phyloP scores from a whole-genome alignment of 2,797 vertebrate genomes.

The Anolis apletophallus region DNA sequence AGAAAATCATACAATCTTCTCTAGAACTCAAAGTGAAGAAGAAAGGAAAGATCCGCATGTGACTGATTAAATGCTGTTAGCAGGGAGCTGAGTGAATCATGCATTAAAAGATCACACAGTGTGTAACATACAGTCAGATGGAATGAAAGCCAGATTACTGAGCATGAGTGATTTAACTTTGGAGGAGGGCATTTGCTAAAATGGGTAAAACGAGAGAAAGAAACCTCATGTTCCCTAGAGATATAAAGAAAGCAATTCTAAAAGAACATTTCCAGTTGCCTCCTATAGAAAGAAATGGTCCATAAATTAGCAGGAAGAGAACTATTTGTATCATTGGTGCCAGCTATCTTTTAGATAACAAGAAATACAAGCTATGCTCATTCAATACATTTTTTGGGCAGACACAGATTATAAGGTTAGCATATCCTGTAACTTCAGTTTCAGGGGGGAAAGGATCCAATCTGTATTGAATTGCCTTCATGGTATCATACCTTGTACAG shows the following conservation, averaged over 20 bases:
- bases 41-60: background rate
- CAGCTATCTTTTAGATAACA: background rate
- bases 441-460: background rate
- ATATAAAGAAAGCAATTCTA: background rate
- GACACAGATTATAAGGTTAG: background rate
- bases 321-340: background rate
- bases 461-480: background rate
- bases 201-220: conserved; percentile 3
- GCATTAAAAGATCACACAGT: background rate
- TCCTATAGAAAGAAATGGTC: background rate
- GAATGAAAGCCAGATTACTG: background rate
- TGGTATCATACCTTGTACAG: background rate
- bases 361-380: background rate
- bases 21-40: background rate
- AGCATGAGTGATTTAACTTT: background rate
- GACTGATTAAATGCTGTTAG: conserved; percentile 9
- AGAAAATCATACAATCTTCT: background rate
- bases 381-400: background rate
- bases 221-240: background rate
- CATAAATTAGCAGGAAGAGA: background rate
- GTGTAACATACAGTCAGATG: background rate
- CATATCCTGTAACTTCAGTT: background rate
- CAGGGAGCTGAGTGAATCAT: background rate
- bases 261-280: background rate
- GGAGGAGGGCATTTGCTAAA: conserved; percentile 2